These are phyloP conservation scores for Orientallactaga sibirica DNA, from an alignment of 2,797 vertebrate species.

Conservation along the genomic window DNA sequence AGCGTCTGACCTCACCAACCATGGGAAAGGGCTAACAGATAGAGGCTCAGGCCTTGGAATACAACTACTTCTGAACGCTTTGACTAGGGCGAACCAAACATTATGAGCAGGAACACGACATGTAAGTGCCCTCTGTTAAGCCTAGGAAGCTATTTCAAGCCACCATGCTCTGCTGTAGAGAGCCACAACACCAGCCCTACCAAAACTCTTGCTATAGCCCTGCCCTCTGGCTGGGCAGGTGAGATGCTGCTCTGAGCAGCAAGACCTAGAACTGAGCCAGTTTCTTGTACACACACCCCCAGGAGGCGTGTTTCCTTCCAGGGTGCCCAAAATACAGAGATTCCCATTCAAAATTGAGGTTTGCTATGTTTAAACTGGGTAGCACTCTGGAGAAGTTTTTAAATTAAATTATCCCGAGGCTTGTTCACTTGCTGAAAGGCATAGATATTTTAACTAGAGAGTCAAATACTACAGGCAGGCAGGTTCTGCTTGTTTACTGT, in stretches of 20 bases:
- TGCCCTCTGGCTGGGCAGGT: not conserved
- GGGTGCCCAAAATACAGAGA: conserved; percentile 10
- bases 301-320: not conserved
- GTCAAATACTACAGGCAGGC: not conserved
- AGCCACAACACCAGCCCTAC: not conserved
- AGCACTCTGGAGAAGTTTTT: not conserved
- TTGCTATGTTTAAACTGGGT: not conserved
- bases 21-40: not conserved
- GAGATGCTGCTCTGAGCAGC: not conserved
- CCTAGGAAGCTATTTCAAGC: not conserved
- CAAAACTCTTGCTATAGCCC: not conserved
- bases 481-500: conserved; percentile 20
- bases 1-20: not conserved
- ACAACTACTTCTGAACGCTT: not conserved
- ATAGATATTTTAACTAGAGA: not conserved
- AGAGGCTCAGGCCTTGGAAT: not conserved
- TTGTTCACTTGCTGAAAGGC: not conserved
- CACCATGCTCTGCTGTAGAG: not conserved
- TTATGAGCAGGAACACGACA: not conserved
- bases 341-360: not conserved
- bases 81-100: not conserved
- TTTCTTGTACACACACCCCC: not conserved
- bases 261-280: not conserved
- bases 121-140: not conserved
- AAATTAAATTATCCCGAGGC: not conserved